Percentiles rank a stretch among this genome's conserved stretches.
These are phyloP conservation scores for Camponotus pennsylvanicus DNA, from an alignment of 1,140 invertebrate genomes.

Conservation along the genomic window DNA sequence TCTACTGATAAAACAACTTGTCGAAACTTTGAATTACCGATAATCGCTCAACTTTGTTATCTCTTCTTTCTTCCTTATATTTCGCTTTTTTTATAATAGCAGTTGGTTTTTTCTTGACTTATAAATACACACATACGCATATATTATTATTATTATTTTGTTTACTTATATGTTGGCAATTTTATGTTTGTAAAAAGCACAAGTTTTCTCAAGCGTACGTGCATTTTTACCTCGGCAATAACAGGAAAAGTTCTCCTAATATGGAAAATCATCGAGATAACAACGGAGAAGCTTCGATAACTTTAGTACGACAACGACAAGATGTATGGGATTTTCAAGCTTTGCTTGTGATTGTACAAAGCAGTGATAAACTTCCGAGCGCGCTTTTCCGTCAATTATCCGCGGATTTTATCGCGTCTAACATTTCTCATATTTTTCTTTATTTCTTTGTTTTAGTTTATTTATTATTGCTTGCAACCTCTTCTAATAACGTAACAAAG, in stretches of 20 bases:
- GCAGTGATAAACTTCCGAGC: slow-evolving; percentile 13
- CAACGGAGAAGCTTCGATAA: slow-evolving; percentile 42
- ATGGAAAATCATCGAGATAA: slow-evolving; percentile 24
- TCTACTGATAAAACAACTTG: background rate
- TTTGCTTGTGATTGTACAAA: slow-evolving; percentile 21
- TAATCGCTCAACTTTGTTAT: slow-evolving; percentile 21
- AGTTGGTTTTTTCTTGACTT: background rate
- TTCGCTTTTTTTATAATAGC: background rate
- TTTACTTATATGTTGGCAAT: background rate
- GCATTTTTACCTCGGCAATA: background rate
- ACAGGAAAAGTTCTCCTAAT: slow-evolving; percentile 27
- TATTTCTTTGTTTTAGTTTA: slow-evolving; percentile 14
- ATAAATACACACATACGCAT: background rate
- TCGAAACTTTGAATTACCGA: slow-evolving; percentile 12
- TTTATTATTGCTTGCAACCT: background rate
- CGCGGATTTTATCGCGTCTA: slow-evolving; percentile 51
- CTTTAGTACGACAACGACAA: slow-evolving; percentile 4
- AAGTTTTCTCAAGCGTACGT: background rate
- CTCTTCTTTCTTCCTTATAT: background rate
- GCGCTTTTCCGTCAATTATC: slow-evolving; percentile 43
- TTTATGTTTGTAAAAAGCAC: background rate
- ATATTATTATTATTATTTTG: background rate
- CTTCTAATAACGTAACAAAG: background rate
- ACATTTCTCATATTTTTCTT: slow-evolving; percentile 12
- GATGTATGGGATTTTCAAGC: slow-evolving; percentile 43